Conservation (phyloP, 2,113 vertebrate genomes). For the Zosterops hypoxanthus region DNA sequence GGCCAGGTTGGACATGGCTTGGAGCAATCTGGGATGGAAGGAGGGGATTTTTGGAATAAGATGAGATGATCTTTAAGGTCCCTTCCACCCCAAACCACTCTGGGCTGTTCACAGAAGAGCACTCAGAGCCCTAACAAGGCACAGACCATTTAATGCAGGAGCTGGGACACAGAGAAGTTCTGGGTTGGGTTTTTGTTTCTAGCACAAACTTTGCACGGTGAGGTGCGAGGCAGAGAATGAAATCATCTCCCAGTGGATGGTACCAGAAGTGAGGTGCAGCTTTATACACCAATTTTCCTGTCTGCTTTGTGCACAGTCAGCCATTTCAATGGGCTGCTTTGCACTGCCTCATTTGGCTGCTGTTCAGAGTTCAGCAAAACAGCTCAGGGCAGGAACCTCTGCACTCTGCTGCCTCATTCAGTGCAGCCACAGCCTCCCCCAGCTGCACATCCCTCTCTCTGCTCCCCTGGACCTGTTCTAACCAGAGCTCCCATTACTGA, state of each 20-base stretch:
- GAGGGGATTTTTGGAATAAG: neutral
- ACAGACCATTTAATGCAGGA: neutral
- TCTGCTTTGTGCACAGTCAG: conserved; percentile 34
- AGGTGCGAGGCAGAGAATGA: neutral
- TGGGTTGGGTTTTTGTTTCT: fast-evolving
- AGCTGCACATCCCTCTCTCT: neutral
- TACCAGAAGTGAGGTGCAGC: conserved; percentile 12
- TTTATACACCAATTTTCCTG: neutral
- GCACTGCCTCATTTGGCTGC: neutral
- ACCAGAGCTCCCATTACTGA: neutral
- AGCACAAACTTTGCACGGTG: neutral
- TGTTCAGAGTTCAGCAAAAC: conserved; percentile 13
- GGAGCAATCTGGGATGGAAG: neutral
- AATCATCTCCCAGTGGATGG: neutral
- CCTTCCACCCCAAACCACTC: neutral
- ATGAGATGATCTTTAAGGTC: neutral
- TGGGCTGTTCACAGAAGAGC: no score
- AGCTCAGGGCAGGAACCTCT: neutral
- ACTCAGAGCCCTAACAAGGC: neutral
- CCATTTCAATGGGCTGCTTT: neutral
- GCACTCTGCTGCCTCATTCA: neutral
- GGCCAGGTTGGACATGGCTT: neutral
- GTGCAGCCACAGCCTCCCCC: neutral
- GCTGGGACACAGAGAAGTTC: neutral
- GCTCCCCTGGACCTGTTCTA: neutral